Evolutionary conservation across 2,888 invertebrate species (phyloP).

Genomic region (Eudemis profundana): DNA sequence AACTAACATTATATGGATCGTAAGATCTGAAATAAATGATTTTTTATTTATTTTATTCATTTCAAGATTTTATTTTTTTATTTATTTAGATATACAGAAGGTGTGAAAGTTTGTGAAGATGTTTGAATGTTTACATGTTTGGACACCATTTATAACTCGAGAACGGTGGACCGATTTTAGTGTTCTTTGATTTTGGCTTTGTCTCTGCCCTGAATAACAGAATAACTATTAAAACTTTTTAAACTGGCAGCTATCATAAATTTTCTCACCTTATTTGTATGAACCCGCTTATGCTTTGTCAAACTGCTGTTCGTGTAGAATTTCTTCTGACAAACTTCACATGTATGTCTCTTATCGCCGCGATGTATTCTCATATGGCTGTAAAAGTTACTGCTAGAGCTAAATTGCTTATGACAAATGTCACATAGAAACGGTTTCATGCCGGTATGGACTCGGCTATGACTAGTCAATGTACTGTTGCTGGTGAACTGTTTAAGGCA

Average conservation of each 20-base stretch:
- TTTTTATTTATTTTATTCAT: no score
- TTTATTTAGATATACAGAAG: no score
- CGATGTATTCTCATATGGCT: conserved; percentile 30
- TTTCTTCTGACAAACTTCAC: conserved; percentile 18
- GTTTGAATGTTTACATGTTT: no score
- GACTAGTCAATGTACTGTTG: conserved; percentile 35
- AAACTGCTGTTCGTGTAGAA: conserved; percentile 25
- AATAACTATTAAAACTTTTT: background rate
- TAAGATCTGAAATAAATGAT: no score
- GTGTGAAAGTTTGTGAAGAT: no score
- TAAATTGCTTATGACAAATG: conserved; percentile 34
- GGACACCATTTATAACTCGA: no score
- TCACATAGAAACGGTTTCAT: conserved; percentile 32
- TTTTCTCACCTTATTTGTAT: conserved; percentile 17
- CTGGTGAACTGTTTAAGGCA: conserved; percentile 33
- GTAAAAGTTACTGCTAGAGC: conserved; percentile 37
- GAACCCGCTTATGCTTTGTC: conserved; percentile 17
- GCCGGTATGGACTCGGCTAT: conserved; percentile 21
- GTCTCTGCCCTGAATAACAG: no score
- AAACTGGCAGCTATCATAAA: background rate
- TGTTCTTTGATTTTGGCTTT: no score
- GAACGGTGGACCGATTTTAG: no score
- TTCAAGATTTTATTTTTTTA: no score
- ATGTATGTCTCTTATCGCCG: conserved; percentile 20
- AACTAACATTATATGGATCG: no score